Evolutionary conservation across 2,888 invertebrate genomes (phyloP), one percentile per base, ranked within the genome.

Genomic region (Xestia rhomboidea): DNA sequence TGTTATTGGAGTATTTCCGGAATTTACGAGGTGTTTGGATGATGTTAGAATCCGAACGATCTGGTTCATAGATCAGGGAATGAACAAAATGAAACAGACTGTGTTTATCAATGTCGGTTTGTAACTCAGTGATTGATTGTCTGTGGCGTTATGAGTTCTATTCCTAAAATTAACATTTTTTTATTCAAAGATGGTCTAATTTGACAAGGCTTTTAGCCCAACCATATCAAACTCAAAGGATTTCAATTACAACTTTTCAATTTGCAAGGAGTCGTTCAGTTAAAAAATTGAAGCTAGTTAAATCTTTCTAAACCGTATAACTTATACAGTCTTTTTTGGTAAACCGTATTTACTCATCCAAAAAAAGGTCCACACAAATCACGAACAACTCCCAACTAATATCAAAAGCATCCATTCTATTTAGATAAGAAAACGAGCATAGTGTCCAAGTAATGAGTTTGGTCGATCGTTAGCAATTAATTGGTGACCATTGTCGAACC

Each of bases 391-490:
- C 27, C n/a, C 0, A 30, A 51, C 38, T 51, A 64, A 74, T 73
- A 77, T 66, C 80, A 67, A 81, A 82, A 77, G 71, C 75, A 82
- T 71, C 60, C 44, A 38, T 60, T 66, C 64, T 76, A 82, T 84
- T 84, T 83, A 81, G 85, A 84, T 78, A 83, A 86, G 84, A 83
- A 81, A 82, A 76, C 71, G 79, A 89, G 82, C 87, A 82, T 89
- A 85, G 77, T 87, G 80, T 88, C 74, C 81, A 62, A 86, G 81
- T 89, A 91, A 91, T 88, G 90, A 91, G 86, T 83, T 84, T 74
- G 64, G 72, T 76, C 73, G 85, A 84, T 90, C 89, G 91, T 90
- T 89, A 88, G 87, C 90, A 89, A 90, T 91, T 91, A 91, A 92
- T 91, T 91, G 91, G 89, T 72, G 82, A 73, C 86, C 79, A 89